Evolutionary conservation across 2,113 vertebrate genomes (phyloP).

Genomic region (Puntigrus tetrazona): DNA sequence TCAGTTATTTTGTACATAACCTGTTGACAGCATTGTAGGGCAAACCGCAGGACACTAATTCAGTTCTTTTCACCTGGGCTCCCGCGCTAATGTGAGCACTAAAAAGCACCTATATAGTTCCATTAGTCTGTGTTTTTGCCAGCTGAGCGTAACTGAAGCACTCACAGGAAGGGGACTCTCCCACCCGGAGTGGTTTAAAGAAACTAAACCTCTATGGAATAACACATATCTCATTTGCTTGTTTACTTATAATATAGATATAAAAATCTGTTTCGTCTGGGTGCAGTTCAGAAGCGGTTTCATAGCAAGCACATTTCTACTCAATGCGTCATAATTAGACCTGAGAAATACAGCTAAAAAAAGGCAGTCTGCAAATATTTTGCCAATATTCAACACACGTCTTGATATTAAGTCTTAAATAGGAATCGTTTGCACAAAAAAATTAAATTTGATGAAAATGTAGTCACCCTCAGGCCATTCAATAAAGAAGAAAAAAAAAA

Average conservation of each 20-base stretch:
- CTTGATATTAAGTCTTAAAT: background rate
- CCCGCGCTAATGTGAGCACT: background rate
- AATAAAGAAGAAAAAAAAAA: too few relatives aligned
- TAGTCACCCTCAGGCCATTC: background rate
- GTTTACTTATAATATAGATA: background rate
- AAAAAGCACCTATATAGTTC: slow-evolving; percentile 16
- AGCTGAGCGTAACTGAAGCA: background rate
- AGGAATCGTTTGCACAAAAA: background rate
- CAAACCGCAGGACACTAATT: background rate
- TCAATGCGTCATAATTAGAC: background rate
- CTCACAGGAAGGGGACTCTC: background rate
- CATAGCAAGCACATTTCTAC: background rate
- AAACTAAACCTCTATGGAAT: background rate
- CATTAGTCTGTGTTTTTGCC: slow-evolving; percentile 22
- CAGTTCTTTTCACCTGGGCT: background rate
- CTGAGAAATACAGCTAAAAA: background rate
- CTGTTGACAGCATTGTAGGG: background rate
- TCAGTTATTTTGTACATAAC: background rate
- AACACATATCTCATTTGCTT: background rate
- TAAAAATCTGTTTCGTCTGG: background rate
- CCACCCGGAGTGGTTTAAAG: background rate
- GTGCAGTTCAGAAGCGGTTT: background rate
- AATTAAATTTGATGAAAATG: background rate
- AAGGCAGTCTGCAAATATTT: background rate
- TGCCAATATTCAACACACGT: background rate